Evolutionary conservation across 2,797 vertebrate genomes (phyloP), one percentile per base, ranked within the genome.

Genomic region (Vireo griseus): DNA sequence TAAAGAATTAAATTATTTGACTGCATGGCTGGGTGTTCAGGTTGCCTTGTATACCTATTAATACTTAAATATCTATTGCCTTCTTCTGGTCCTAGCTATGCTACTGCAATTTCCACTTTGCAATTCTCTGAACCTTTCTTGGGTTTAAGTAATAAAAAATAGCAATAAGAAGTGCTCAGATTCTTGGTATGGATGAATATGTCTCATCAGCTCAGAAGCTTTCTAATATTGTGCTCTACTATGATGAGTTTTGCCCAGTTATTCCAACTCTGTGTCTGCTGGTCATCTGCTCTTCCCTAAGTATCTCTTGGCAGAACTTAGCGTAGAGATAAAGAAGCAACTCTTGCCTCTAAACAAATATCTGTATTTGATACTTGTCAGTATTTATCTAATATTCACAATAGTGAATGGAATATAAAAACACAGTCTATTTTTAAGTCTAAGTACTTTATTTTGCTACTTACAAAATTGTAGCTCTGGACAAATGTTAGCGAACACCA

Each of bases 271-370:
- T 97, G 77, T 14, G n/a, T 92, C 68, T 97, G 77, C 73, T 95
- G 79, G 90, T 92, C 77, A 86, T 78, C 79, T 91, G 61, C 78
- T 95, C 73, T 93, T 90, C 76, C 66, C 55, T 92, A 94, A 95
- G 72, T 91, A 95, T 81, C 54, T 95, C 79, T 62, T 67, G 31
- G 4, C 44, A 90, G 76, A 96, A 93, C 40, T 92, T 83, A 95
- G 39, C 26, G 55, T 33, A 88, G 73, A 79, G 4, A 18, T 21
- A 44, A 92, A 45, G 51, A 90, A 86, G 11, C 10, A 51, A 26
- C 2, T 42, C 52, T 72, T 45, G 37, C 24, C 59, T 86, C 6
- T 61, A 58, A 73, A 74, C 5, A 76, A 69, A 15, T 29, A 33
- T 13, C 21, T 74, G 25, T 35, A 14, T 74, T 72, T 83, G 21